A percentile compares a stretch with the other conserved stretches of the same genome.
Conservation (phyloP, 2,797 vertebrate species). For the Myripristis murdjan region DNA sequence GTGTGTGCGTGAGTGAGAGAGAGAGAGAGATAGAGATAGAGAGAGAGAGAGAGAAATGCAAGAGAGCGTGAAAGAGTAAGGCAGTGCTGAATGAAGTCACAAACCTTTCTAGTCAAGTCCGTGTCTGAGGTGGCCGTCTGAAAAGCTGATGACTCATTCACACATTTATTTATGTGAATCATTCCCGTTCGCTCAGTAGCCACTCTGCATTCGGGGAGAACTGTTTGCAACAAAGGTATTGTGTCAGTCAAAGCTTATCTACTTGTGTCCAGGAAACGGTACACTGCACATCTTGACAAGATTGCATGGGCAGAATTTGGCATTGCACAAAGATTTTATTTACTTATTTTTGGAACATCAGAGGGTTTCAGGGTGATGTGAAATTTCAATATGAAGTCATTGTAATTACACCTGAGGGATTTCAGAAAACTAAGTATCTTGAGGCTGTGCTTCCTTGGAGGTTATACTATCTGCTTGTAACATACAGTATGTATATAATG, state of each 20-base stretch:
- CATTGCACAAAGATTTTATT: constrained; percentile 7
- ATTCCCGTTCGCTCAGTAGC: constrained; percentile 85
- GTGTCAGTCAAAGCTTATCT: constrained; percentile 74
- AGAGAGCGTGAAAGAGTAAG: constrained; percentile 59
- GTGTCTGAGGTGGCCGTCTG: constrained; percentile 85
- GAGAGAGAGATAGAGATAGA: neutral
- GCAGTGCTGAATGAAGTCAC: constrained; percentile 71
- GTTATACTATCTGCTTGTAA: neutral
- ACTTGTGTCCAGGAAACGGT: constrained; percentile 71
- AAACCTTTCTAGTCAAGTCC: constrained; percentile 80
- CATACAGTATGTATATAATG: constrained; percentile 23
- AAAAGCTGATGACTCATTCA: constrained; percentile 92
- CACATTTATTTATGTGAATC: constrained; percentile 84
- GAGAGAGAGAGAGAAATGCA: constrained; percentile 41
- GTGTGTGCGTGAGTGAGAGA: constrained; percentile 71
- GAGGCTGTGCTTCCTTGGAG: neutral
- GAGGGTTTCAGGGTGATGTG: constrained; percentile 27
- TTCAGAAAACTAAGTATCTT: constrained; percentile 34
- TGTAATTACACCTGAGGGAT: neutral
- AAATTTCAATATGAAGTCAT: constrained; percentile 18
- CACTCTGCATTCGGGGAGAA: constrained; percentile 68
- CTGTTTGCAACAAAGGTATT: constrained; percentile 77
- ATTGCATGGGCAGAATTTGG: constrained; percentile 51
- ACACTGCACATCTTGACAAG: constrained; percentile 59
- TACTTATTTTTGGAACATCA: constrained; percentile 23